Percentiles rank a stretch among this genome's conserved stretches.
Evolutionary conservation across 2,113 vertebrate species (phyloP).

Genomic region (Sinosuthora webbiana): DNA sequence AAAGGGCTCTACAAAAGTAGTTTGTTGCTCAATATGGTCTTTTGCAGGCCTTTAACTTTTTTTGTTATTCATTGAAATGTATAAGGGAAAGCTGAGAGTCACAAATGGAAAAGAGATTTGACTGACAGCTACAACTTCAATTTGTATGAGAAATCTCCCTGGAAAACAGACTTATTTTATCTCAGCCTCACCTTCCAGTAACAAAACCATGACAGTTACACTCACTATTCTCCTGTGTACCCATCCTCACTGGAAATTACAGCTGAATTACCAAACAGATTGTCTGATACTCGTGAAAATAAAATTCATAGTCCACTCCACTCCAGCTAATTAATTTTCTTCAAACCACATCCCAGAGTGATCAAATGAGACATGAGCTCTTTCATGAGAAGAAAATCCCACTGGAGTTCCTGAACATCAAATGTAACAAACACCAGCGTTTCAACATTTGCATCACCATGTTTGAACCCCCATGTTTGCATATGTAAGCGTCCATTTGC

Average conservation of each 20-base stretch:
- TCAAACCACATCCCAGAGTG: constrained; percentile 10
- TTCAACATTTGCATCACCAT: neutral
- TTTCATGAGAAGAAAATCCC: constrained; percentile 53
- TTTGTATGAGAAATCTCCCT: constrained; percentile 20
- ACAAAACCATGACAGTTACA: neutral
- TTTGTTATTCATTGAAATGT: constrained; percentile 42
- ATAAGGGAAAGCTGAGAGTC: neutral
- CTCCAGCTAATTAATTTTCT: constrained; percentile 49
- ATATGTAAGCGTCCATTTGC: constrained; percentile 10
- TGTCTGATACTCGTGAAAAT: neutral
- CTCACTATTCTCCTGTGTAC: neutral
- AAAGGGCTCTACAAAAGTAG: neutral
- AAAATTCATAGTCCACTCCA: constrained; percentile 24
- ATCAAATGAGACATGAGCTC: constrained; percentile 47
- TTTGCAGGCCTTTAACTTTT: neutral
- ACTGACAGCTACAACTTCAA: constrained; percentile 28
- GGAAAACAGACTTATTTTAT: constrained; percentile 12
- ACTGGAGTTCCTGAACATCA: constrained; percentile 23
- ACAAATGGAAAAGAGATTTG: constrained; percentile 5
- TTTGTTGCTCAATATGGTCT: neutral
- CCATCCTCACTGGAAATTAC: constrained; percentile 1
- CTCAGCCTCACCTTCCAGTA: neutral
- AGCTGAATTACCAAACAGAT: neutral
- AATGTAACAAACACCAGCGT: constrained; percentile 1
- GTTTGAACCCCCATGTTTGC: constrained; percentile 10